A percentile compares a stretch with the other conserved stretches of the same genome.
phyloP scores from a whole-genome alignment of 2,888 invertebrate species.

The Scaptomyza tumidula region DNA sequence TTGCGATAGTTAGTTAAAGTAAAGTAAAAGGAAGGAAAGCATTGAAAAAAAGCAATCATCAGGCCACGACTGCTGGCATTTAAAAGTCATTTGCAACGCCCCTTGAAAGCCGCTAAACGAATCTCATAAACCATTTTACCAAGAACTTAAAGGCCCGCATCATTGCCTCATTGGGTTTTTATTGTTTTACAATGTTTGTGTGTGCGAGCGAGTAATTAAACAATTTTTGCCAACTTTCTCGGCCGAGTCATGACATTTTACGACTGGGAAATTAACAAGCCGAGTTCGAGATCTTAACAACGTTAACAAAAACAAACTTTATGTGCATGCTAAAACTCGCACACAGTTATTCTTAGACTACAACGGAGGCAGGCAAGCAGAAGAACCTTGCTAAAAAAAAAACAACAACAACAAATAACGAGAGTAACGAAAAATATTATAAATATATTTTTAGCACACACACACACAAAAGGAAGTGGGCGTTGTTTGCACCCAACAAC shows the following conservation, averaged over 20 bases:
- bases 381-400: conserved; percentile 31
- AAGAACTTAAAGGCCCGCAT: conserved; percentile 27
- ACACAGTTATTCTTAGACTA: conserved; percentile 38
- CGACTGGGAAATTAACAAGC: conserved; percentile 59
- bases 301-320: conserved; percentile 28
- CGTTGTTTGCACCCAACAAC: conserved; percentile 54
- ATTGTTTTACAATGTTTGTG: conserved; percentile 73
- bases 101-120: conserved; percentile 66
- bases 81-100: conserved; percentile 77
- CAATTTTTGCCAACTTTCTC: conserved; percentile 67
- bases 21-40: conserved; percentile 20
- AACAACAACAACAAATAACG: background rate
- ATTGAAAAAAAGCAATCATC: conserved; percentile 52
- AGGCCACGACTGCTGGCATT: conserved; percentile 62
- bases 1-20: conserved; percentile 60
- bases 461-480: conserved; percentile 70
- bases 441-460: conserved; percentile 24
- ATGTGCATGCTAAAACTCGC: conserved; percentile 58
- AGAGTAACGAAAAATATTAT: conserved; percentile 18
- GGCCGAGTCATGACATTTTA: conserved; percentile 50
- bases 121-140: conserved; percentile 59
- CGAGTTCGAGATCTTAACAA: conserved; percentile 32
- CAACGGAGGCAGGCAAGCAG: conserved; percentile 37
- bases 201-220: conserved; percentile 66
- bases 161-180: conserved; percentile 41